Conservation (phyloP, 2,888 invertebrate genomes). For the Hofmannophila pseudospretella region DNA sequence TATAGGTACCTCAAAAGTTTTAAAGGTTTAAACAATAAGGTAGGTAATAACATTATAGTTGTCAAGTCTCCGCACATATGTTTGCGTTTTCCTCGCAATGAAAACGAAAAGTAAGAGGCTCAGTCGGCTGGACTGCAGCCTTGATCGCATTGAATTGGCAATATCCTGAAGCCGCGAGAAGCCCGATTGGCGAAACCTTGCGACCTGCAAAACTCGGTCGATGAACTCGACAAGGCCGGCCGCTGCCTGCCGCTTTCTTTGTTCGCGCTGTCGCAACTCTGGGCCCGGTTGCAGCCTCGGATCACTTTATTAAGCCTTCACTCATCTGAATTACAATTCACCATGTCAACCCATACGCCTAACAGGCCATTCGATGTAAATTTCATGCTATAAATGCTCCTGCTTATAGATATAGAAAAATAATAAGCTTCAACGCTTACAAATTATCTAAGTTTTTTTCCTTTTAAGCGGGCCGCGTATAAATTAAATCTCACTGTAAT, state of each 20-base stretch:
- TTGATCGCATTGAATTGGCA: slow-evolving; percentile 74
- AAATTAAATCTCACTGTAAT: no score
- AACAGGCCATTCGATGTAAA: slow-evolving; percentile 3
- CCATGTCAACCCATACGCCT: background rate
- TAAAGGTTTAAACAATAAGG: no score
- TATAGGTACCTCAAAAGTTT: no score
- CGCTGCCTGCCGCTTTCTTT: slow-evolving; percentile 61
- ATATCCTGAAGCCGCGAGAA: slow-evolving; percentile 75
- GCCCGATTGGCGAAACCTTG: slow-evolving; percentile 77
- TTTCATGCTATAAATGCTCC: background rate
- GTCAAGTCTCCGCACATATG: no score
- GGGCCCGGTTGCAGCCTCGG: slow-evolving; percentile 59
- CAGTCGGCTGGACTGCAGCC: slow-evolving; percentile 48
- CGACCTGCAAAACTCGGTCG: slow-evolving; percentile 75
- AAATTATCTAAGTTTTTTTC: no score
- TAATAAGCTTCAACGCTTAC: background rate
- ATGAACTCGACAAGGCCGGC: slow-evolving; percentile 72
- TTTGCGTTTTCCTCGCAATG: slow-evolving; percentile 40
- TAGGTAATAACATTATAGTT: no score
- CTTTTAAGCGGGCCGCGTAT: no score
- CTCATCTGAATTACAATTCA: slow-evolving; percentile 57
- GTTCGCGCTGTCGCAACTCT: slow-evolving; percentile 67
- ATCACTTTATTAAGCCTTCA: slow-evolving; percentile 67
- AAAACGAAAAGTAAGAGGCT: slow-evolving; percentile 67
- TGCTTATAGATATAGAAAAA: background rate